Evolutionary conservation across 2,797 vertebrate species (phyloP), one percentile per base, ranked within the genome.

Genomic region (Anguilla pacifica): DNA sequence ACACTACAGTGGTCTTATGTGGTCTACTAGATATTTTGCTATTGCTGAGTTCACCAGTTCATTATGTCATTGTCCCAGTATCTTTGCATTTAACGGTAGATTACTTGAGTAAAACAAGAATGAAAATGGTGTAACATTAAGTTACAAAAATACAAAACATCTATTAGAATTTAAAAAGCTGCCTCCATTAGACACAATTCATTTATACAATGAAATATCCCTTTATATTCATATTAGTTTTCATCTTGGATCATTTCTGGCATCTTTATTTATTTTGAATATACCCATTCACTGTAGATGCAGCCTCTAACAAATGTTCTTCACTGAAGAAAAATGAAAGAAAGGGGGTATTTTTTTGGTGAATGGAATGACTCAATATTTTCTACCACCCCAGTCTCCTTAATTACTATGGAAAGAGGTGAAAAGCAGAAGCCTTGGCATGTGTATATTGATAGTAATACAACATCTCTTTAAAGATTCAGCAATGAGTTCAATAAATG

Each of bases 401-500:
- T 88, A 88, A 89, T 92, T 88, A 91, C 84, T 87, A 88, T 89
- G 87, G 57, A 90, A 79, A 88, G 61, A 82, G 86, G 89, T 6
- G 81, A 91, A 93, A 92, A 88, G 90, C 59, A 2, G 28, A 88
- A 4, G 25, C 72, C 67, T 87, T 87, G 85, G 87, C 89, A 89
- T 70, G 83, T 95, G 95, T 94, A 94, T 94, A 95, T 95, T 93
- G 94, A 95, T 95, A 90, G 91, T 92, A 89, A 93, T 93, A 93
- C 61, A 95, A 95, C 31, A 91, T 91, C 93, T 91, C 90, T 94
- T 96, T 93, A 96, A 95, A 95, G 93, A 95, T 96, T 93, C 94
- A 95, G 92, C 89, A 92, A 82, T 82, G 43, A 82, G 43, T 39
- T 82, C 79, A 82, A 82, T 82, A 82, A 82, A 82, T 82, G 46